These are phyloP conservation scores for Trachythela sp. DNA, from an alignment of 64 coral and sea anemone species.

Conservation along the genomic window DNA sequence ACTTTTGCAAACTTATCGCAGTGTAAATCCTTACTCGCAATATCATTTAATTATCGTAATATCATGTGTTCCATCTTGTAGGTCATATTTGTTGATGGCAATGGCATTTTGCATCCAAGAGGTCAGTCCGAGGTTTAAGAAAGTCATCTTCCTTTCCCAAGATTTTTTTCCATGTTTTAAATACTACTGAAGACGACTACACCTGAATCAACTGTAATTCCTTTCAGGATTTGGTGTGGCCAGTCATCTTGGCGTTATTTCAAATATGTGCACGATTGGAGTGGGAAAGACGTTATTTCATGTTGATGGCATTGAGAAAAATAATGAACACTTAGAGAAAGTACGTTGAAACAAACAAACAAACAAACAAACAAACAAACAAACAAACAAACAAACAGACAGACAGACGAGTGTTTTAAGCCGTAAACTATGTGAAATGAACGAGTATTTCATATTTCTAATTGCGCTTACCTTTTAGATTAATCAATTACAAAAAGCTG, in stretches of 20 bases:
- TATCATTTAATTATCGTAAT: neutral
- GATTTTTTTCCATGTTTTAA: neutral
- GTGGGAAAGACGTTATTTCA: constrained; percentile 3
- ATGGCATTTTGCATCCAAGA: constrained; percentile 22
- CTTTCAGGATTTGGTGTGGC: neutral
- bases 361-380: no score
- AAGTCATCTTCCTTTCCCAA: neutral
- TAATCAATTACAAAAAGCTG: neutral
- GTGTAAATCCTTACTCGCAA: neutral
- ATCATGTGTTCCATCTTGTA: neutral
- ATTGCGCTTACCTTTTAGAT: neutral
- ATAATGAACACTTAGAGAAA: neutral
- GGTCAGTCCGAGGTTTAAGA: neutral
- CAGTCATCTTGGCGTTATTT: neutral
- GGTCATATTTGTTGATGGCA: constrained; percentile 15
- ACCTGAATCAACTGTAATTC: neutral
- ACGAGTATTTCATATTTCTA: no score
- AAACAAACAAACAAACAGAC: no score
- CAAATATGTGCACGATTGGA: constrained; percentile 1
- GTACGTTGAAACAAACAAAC: neutral
- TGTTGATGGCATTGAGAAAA: neutral
- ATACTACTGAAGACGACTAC: neutral
- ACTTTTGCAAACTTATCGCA: no score
- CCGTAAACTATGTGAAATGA: no score
- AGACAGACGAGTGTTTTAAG: no score